Evolutionary conservation across 2,797 vertebrate genomes (phyloP), one percentile per base, ranked within the genome.

Genomic region (Enteromius trimaculatus): DNA sequence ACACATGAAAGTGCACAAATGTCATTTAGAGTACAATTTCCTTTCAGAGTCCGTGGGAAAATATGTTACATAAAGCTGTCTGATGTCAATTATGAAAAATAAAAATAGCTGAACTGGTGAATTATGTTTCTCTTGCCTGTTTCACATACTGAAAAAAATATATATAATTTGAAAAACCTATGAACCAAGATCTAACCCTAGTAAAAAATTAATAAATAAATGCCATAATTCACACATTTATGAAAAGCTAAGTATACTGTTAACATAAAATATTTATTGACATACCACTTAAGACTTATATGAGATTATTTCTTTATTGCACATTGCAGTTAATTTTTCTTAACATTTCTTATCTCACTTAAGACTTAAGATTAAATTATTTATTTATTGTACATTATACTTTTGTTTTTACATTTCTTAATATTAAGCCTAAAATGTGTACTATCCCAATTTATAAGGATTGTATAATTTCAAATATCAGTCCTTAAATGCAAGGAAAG

Each of bases 1-100:
- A 21, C 37, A 77, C 23, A 37, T 76, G 62, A 68, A 75, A 83
- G 64, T 58, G 49, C 10, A 68, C n/a, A 31, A n/a, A 77, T 70
- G 64, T 42, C 34, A 77, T 51, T 69, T 34, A n/a, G 37, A 58
- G 49, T 51, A 21, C 42, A 26, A 29, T 53, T 51, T 11, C 29
- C 21, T 37, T 64, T 74, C 26, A 14, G 16, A 62, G 19, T 19
- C 42, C 7, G 44, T 74, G 69, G 29, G 42, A 37, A 62, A 81
- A 81, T 11, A 68, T 77, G n/a, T 62, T 31, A 13, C 17, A 14
- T 64, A 47, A 37, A 74, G 26, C 42, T 13, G 7, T 72, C 55
- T 49, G 34, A 74, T 64, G 29, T 51, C 58, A 37, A 37, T 21
- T 51, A 37, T 37, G 4, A 60, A 62, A 62, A 51, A 55, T 23